Evolutionary conservation across 2,888 invertebrate species (phyloP), one percentile per base, ranked within the genome.

Genomic region (Scaptomyza reducta): DNA sequence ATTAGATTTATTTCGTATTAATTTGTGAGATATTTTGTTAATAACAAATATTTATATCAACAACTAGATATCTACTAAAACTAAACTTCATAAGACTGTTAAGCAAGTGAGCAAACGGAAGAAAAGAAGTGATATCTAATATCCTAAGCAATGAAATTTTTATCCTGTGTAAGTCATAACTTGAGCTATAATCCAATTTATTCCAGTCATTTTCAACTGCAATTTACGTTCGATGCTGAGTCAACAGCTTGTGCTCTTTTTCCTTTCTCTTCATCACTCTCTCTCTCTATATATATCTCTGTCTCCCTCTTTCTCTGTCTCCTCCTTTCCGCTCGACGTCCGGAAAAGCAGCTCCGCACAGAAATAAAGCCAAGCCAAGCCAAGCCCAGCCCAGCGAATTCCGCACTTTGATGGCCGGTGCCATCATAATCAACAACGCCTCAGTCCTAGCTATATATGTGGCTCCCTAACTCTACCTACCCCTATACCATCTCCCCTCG

Each of bases 361-460:
- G 18, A 55, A 78, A 59, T 59, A 53, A 49, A 54, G 59, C 29
- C 62, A 40, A 40, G 38, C 35, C 35, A 35, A 35, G 25, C 25
- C 45, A 72, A 63, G 51, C 67, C 62, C 22, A 29, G 10, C 41
- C 53, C 33, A 69, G 53, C 65, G 63, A 74, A 68, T 57, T 73
- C 57, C 51, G 41, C 55, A 70, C 40, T 61, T 70, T 60, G 77
- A 83, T 88, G 84, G 80, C 70, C 88, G 77, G 87, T 81, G 81
- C 74, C 89, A 87, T 70, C 81, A 88, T 80, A 87, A 77, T 87
- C 87, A 87, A 70, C 77, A 77, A 59, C 67, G 85, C 78, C 74
- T 62, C 66, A 60, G 71, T 57, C 51, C 50, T 49, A 56, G 56
- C 59, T 51, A 31, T 33, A 38, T 35, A 13, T 16, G 33, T 16